phyloP scores from a whole-genome alignment of 2,888 invertebrate genomes.

The Drosophila pseudotalamancana region DNA sequence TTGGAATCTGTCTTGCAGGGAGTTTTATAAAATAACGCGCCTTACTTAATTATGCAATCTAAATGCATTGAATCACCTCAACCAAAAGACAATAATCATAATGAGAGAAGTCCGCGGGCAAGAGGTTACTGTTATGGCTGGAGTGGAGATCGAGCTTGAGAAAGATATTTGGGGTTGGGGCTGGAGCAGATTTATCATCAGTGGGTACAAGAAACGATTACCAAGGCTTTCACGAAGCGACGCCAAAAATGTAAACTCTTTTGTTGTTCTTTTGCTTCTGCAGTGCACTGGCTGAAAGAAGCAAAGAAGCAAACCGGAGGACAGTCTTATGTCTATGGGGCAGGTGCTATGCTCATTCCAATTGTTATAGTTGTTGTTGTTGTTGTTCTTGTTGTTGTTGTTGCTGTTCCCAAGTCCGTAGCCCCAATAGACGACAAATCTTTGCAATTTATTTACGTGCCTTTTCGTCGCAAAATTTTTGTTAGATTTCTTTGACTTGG shows the following conservation, averaged over 20 bases:
- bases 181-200: conserved; percentile 31
- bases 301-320: conserved; percentile 19
- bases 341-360: conserved; percentile 29
- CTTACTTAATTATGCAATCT: conserved; percentile 77
- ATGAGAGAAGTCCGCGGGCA: conserved; percentile 51
- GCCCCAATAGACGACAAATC: conserved; percentile 70
- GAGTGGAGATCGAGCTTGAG: neutral
- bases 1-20: conserved; percentile 19
- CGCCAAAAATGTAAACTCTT: conserved; percentile 74
- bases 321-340: conserved; percentile 34
- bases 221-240: conserved; percentile 48
- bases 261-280: conserved; percentile 71
- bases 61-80: conserved; percentile 80
- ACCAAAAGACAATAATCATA: conserved; percentile 77
- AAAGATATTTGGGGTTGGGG: neutral
- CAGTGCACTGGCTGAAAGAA: conserved; percentile 3
- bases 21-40: conserved; percentile 46
- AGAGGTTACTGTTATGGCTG: conserved; percentile 1
- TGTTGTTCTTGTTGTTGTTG: conserved; percentile 12
- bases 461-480: conserved; percentile 74
- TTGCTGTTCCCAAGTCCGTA: conserved; percentile 38
- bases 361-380: conserved; percentile 1
- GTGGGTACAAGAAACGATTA: conserved; percentile 50
- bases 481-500: conserved; percentile 73
- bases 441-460: conserved; percentile 80